A percentile compares a stretch with the other conserved stretches of the same genome.
phyloP scores from a whole-genome alignment of 2,888 invertebrate genomes.

The Hypena proboscidalis region DNA sequence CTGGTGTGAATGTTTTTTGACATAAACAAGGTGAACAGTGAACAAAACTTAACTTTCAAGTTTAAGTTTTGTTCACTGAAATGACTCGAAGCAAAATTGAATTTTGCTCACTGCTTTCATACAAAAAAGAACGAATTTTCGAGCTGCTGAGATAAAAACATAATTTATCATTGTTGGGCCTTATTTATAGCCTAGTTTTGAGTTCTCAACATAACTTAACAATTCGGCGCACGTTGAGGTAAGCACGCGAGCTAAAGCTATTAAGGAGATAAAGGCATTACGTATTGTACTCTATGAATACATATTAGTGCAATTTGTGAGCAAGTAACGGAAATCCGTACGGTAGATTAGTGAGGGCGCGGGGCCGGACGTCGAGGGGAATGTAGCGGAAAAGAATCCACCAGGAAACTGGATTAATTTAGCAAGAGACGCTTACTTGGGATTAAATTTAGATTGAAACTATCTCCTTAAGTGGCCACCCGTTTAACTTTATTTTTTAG shows the following conservation, averaged over 20 bases:
- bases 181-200: too few species aligned
- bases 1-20: too few species aligned
- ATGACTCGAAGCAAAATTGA: too few species aligned
- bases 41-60: too few species aligned
- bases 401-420: conserved; percentile 52
- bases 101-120: too few species aligned
- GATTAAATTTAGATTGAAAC: conserved; percentile 70
- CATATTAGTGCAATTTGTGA: conserved; percentile 23
- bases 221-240: too few species aligned
- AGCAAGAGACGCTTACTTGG: conserved; percentile 41
- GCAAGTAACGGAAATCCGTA: conserved; percentile 22
- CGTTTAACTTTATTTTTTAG: conserved; percentile 28
- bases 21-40: too few species aligned
- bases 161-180: too few species aligned
- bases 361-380: conserved; percentile 33
- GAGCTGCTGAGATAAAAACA: too few species aligned
- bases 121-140: too few species aligned
- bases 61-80: too few species aligned
- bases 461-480: conserved; percentile 52
- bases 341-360: conserved; percentile 23
- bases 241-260: neutral
- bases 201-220: too few species aligned
- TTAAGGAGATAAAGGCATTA: neutral
- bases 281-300: conserved; percentile 1
- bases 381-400: conserved; percentile 63